phyloP scores from a whole-genome alignment of 2,888 invertebrate genomes.

The Synergus umbraculus region DNA sequence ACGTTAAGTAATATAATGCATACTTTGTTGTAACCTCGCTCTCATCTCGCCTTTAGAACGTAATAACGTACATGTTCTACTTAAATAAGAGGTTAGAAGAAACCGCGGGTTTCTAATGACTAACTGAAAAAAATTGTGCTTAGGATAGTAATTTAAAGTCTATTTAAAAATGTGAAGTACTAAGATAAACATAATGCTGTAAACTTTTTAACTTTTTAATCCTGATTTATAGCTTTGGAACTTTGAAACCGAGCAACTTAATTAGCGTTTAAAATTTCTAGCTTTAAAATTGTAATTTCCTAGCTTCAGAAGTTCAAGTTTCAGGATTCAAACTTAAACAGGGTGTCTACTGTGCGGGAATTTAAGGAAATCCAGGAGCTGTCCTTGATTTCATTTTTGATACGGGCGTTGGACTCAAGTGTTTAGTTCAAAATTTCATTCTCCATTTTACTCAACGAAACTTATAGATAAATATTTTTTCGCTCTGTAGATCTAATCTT shows the following conservation, averaged over 20 bases:
- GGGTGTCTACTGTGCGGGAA: no score
- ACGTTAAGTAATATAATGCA: conserved; percentile 50
- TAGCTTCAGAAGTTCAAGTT: no score
- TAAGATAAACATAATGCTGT: not conserved
- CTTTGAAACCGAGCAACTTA: not conserved
- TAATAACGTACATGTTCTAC: conserved; percentile 31
- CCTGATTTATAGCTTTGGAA: not conserved
- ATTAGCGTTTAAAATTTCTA: no score
- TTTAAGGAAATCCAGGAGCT: no score
- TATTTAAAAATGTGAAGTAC: not conserved
- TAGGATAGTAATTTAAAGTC: not conserved
- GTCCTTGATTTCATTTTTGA: no score
- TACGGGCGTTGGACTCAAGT: no score
- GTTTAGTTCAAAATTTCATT: no score
- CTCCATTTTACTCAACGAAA: no score
- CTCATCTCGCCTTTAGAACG: conserved; percentile 36
- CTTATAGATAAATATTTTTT: no score
- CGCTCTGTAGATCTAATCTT: no score
- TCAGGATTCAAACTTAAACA: no score
- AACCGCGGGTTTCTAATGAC: conserved; percentile 22
- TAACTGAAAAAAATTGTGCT: conserved; percentile 8
- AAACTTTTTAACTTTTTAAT: not conserved
- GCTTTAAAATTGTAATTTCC: no score
- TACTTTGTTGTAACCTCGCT: conserved; percentile 27
- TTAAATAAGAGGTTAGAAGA: conserved; percentile 31